phyloP scores from a whole-genome alignment of 2,797 vertebrate species.

The Acipenser transmontanus region DNA sequence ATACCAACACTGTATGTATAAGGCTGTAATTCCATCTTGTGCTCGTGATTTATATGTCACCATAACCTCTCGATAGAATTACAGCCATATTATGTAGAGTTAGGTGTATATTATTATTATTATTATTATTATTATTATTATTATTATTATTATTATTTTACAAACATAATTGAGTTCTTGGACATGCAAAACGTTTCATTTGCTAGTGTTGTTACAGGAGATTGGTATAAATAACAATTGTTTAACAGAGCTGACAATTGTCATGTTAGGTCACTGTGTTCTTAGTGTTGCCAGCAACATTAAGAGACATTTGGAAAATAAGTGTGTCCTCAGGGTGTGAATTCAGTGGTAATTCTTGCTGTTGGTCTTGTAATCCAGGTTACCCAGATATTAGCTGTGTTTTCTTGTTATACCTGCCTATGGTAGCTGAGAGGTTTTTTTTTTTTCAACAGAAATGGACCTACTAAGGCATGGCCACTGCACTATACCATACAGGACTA shows the following conservation, averaged over 20 bases:
- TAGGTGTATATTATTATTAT: no score
- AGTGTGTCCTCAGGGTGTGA: neutral
- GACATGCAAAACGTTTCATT: neutral
- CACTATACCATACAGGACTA: no score
- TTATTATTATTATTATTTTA: neutral
- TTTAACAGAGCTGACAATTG: constrained; percentile 3
- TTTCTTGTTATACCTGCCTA: neutral
- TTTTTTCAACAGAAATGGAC: neutral
- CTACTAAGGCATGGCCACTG: no score
- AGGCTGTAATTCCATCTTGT: no score
- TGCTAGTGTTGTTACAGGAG: neutral
- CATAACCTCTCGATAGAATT: no score
- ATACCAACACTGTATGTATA: no score
- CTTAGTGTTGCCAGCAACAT: neutral
- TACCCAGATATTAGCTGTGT: neutral
- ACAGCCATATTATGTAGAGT: no score
- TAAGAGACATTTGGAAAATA: constrained; percentile 4
- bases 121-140: no score
- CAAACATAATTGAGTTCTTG: constrained; percentile 10
- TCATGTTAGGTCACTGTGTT: constrained; percentile 4
- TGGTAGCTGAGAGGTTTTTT: neutral
- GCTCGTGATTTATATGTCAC: no score
- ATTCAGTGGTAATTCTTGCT: neutral
- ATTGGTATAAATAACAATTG: neutral
- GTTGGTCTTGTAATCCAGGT: neutral